Base-by-base conservation (phyloP, 2,113 vertebrate genomes). In the Trichechus manatus region DNA sequence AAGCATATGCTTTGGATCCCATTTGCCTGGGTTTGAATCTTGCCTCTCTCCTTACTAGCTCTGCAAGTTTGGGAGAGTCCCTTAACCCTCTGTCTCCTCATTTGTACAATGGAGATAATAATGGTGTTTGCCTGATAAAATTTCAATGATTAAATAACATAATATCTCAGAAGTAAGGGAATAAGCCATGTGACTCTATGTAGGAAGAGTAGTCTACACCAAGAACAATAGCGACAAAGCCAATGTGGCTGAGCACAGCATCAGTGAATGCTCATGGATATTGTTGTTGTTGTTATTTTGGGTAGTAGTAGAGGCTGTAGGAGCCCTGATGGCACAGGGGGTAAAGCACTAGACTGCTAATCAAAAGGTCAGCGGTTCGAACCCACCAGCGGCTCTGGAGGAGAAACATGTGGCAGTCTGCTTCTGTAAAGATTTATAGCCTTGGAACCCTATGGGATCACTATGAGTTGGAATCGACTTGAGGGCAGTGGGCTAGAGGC, bases 131-230 rank as follows among this genome's bases (percentile, higher is more conserved):
- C n/a, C 17, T 36, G 23, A 59, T 4, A 6, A 39, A 70, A 23
- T 2, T 8, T 27, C 20, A 36, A 15, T 0, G 15, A 47, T 9
- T 14, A 29, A 61, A 9, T 5, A 75, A 10, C 33, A 2, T 0
- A 6, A 8, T 11, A 19, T 13, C 0, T 3, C 5, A 56, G 39
- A 59, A 53, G 25, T 0, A 0, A 39, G 13, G 36, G 64, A 61
- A 39, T 0, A 4, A 84, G 19, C 11, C 2, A 0, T 0, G 23
- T n/a, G 87, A 47, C 1, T 20, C 0, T 0, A 1, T 0, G 14
- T 20, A 7, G 59, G 50, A 59, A 50, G 88, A n/a, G 4, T 8
- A 8, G 9, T 0, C 10, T 22, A 70, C 5, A 33, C 33, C 8
- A 5, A n/a, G 77, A 11, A 53, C 25, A 5, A 25, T 19, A 39